A percentile compares a stretch with the other conserved stretches of the same genome.
Evolutionary conservation across 2,113 vertebrate species (phyloP).

Genomic region (Sceloporus undulatus): DNA sequence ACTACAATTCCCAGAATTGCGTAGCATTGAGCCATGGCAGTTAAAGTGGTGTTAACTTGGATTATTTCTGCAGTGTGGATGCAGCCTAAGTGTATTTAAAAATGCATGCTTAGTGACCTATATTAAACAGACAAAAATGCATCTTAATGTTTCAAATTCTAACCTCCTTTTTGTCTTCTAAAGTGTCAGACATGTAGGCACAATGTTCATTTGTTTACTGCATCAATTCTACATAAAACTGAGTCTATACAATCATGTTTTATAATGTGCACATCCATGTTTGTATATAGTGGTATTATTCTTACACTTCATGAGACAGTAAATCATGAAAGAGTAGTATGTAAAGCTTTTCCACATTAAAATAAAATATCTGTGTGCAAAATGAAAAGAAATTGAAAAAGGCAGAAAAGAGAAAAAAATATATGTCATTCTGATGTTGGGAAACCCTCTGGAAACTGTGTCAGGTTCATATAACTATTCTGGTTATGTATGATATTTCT

Average conservation of each 20-base stretch:
- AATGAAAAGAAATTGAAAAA: not conserved
- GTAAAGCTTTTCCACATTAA: not conserved
- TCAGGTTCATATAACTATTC: conserved; percentile 31
- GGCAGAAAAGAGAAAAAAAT: not conserved
- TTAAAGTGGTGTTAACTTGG: too few relatives aligned
- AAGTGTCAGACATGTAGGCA: not conserved
- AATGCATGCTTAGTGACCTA: not conserved
- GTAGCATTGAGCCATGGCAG: too few relatives aligned
- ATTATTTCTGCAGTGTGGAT: too few relatives aligned
- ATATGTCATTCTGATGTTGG: not conserved
- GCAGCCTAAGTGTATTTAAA: too few relatives aligned
- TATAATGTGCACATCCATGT: not conserved
- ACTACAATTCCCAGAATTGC: too few relatives aligned
- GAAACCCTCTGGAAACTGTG: conserved; percentile 15
- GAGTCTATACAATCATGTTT: not conserved
- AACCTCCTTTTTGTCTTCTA: not conserved
- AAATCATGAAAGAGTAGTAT: not conserved
- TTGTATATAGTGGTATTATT: not conserved
- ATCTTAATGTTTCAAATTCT: not conserved
- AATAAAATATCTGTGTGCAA: not conserved
- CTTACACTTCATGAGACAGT: not conserved
- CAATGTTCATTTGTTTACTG: not conserved
- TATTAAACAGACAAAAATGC: not conserved
- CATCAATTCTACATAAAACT: not conserved
- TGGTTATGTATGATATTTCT: not conserved